Conservation (phyloP, 2,113 vertebrate species). For the Columba livia region DNA sequence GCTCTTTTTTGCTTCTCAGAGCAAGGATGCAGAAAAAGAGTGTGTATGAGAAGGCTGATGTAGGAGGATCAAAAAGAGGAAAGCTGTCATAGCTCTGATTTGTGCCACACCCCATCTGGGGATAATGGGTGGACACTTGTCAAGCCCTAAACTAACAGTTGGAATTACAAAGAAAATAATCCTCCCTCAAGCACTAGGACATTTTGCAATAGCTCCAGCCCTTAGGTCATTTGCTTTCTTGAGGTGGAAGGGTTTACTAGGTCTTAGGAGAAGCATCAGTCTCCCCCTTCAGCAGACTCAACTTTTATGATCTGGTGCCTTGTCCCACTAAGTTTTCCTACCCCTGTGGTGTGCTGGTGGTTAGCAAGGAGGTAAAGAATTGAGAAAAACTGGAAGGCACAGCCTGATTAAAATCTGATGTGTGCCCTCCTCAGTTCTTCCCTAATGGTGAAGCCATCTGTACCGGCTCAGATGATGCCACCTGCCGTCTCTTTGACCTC, state of each 20-base stretch:
- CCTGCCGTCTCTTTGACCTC: conserved; percentile 92
- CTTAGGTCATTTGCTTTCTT: background rate
- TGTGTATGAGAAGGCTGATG: background rate
- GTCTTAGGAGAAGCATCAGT: background rate
- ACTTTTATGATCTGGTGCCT: background rate
- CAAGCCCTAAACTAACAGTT: background rate
- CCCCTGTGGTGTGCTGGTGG: accelerated
- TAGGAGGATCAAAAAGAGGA: background rate
- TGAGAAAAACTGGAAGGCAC: background rate
- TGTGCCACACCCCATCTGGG: background rate
- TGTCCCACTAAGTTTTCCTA: background rate
- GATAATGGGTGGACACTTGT: background rate
- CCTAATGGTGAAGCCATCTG: conserved; percentile 93
- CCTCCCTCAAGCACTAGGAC: background rate
- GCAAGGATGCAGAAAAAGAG: background rate
- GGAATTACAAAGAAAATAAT: background rate
- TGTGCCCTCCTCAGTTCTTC: conserved; percentile 84
- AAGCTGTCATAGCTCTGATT: background rate
- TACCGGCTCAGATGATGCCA: conserved; percentile 92
- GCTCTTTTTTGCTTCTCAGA: background rate
- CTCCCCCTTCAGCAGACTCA: background rate
- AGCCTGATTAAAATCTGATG: background rate
- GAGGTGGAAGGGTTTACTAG: background rate
- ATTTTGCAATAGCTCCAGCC: background rate
- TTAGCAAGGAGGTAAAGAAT: background rate